Evolutionary conservation across 2,113 vertebrate genomes (phyloP).

Genomic region (Sphyrna mokarran): DNA sequence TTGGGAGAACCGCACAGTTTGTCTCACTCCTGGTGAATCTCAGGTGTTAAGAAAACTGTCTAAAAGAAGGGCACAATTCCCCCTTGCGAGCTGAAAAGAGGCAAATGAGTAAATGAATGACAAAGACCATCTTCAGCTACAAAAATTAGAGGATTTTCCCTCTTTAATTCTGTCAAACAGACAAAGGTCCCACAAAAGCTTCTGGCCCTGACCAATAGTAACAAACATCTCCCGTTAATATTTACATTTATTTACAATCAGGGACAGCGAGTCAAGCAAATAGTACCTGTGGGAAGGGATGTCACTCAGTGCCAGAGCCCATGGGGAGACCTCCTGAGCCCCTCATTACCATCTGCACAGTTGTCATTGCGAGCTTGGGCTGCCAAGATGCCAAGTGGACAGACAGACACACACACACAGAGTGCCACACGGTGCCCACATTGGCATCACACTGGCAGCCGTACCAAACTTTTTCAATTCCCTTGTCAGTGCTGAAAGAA

Average conservation of each 20-base stretch:
- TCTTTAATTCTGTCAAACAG: slow-evolving; percentile 1
- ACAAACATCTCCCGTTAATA: not conserved
- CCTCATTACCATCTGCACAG: not conserved
- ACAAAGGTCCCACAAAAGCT: not conserved
- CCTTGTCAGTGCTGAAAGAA: not conserved
- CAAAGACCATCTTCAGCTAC: not conserved
- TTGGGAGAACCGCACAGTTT: too few species aligned
- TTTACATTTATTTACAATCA: slow-evolving; percentile 26
- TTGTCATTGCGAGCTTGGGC: too few species aligned
- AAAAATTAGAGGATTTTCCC: not conserved
- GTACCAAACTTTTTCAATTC: not conserved
- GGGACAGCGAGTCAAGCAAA: not conserved
- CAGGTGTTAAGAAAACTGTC: not conserved
- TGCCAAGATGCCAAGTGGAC: too few species aligned
- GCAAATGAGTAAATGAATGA: not conserved
- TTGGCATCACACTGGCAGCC: not conserved
- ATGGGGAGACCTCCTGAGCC: too few species aligned
- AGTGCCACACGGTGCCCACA: not conserved
- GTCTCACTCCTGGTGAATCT: not conserved
- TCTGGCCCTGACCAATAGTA: not conserved
- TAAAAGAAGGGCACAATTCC: not conserved
- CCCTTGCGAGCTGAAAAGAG: not conserved
- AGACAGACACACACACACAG: not conserved
- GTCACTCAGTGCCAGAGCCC: too few species aligned
- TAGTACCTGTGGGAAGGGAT: not conserved